A percentile compares a stretch with the other conserved stretches of the same genome.
phyloP scores from a whole-genome alignment of 2,888 invertebrate genomes.

The Steinernema carpocapsae region DNA sequence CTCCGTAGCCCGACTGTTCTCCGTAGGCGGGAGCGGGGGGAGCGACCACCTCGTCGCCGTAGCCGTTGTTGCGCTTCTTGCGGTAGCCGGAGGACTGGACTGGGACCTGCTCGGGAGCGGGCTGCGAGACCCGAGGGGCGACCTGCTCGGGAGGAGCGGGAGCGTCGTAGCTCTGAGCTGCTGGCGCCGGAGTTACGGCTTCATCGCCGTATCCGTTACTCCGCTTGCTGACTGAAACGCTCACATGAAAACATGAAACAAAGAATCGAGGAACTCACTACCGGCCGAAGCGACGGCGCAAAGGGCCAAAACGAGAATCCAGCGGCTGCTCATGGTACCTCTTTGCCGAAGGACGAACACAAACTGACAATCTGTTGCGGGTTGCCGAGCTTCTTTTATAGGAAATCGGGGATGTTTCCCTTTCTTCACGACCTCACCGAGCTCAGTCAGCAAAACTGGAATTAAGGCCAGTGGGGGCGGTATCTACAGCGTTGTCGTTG shows the following conservation, averaged over 20 bases:
- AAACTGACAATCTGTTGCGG: conserved; percentile 24
- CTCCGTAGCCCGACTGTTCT: conserved; percentile 21
- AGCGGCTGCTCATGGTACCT: conserved; percentile 21
- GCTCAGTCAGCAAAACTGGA: conserved; percentile 29
- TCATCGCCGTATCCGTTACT: conserved; percentile 52
- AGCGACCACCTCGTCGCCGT: conserved; percentile 52
- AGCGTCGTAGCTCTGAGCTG: neutral
- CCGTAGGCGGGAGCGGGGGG: conserved; percentile 36
- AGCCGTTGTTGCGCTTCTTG: conserved; percentile 45
- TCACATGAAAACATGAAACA: too few species aligned
- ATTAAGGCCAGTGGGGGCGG: conserved; percentile 34
- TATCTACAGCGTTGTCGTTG: conserved; percentile 8
- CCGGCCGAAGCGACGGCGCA: conserved; percentile 47
- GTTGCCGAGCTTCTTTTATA: conserved; percentile 27
- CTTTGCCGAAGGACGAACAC: neutral
- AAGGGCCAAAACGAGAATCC: conserved; percentile 45
- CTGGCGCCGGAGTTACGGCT: conserved; percentile 41
- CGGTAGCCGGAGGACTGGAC: conserved; percentile 52
- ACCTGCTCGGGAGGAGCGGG: conserved; percentile 33
- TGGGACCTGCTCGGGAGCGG: neutral
- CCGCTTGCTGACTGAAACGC: conserved; percentile 22
- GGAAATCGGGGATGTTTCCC: conserved; percentile 33
- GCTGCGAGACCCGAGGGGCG: conserved; percentile 15
- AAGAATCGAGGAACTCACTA: conserved; percentile 41
- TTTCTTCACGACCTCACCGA: conserved; percentile 33